phyloP scores from a whole-genome alignment of 2,797 vertebrate genomes.

The Helarctos malayanus region DNA sequence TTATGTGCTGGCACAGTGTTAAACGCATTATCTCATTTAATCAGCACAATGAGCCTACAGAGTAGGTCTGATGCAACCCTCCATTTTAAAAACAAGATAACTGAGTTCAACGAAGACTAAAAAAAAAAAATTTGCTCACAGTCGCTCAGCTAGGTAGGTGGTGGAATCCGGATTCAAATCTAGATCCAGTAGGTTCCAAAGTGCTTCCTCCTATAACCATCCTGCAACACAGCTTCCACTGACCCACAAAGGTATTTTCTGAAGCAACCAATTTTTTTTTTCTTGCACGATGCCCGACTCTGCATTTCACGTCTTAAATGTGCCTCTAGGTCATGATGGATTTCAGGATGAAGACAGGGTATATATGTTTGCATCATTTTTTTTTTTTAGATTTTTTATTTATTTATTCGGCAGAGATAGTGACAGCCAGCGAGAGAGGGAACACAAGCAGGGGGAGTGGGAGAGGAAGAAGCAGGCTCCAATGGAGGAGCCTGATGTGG shows the following conservation, averaged over 20 bases:
- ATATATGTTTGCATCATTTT: background rate
- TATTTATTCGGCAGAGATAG: too few relatives aligned
- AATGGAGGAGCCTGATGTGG: too few relatives aligned
- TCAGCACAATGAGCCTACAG: background rate
- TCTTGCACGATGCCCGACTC: background rate
- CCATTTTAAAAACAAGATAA: background rate
- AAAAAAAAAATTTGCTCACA: background rate
- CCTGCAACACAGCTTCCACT: background rate
- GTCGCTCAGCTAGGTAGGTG: background rate
- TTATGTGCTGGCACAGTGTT: background rate
- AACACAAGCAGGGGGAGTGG: too few relatives aligned
- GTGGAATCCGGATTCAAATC: background rate
- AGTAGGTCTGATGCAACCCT: background rate
- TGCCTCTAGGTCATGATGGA: conserved; percentile 1
- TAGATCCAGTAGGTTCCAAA: background rate
- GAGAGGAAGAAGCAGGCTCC: too few relatives aligned
- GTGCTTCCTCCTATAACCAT: background rate
- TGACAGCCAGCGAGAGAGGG: too few relatives aligned
- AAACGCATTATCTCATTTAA: conserved; percentile 49
- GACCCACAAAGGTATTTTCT: background rate
- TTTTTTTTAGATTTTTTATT: too few relatives aligned
- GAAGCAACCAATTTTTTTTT: background rate
- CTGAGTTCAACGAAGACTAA: background rate
- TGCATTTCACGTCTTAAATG: background rate
- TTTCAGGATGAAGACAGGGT: conserved; percentile 33